Conservation (phyloP, 2,797 vertebrate species). For the Petrocephalus sullivani region DNA sequence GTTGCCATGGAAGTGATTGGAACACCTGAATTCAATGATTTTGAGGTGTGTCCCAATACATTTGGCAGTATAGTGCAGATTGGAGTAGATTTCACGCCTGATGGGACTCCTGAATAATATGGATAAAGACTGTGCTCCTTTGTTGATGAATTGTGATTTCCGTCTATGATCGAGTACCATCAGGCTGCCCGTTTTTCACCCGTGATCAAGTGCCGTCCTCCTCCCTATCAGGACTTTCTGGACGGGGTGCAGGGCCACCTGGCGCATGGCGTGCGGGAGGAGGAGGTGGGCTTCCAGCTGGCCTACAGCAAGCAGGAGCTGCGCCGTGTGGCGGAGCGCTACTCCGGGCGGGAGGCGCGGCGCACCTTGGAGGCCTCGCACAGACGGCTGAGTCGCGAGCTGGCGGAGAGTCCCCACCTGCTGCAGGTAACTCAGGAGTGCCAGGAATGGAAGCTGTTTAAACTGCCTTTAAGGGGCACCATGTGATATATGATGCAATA, state of each 20-base stretch:
- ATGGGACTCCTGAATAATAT: background rate
- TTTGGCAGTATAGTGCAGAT: too few species aligned
- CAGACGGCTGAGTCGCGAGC: slow-evolving; percentile 39
- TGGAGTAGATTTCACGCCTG: background rate
- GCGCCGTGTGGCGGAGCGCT: slow-evolving; percentile 37
- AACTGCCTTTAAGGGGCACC: too few species aligned
- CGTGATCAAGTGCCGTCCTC: background rate
- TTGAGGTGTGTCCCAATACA: too few species aligned
- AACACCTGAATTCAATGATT: too few species aligned
- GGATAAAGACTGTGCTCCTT: background rate
- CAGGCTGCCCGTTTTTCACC: background rate
- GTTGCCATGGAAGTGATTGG: too few species aligned
- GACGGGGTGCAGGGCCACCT: slow-evolving; percentile 42
- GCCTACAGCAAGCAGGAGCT: slow-evolving; percentile 56
- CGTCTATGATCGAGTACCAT: background rate
- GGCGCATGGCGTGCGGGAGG: slow-evolving; percentile 48
- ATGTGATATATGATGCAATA: background rate
- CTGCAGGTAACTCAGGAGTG: slow-evolving; percentile 29
- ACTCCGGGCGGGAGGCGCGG: slow-evolving; percentile 46
- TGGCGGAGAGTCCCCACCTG: slow-evolving; percentile 45
- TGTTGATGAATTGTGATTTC: background rate
- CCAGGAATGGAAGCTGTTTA: background rate
- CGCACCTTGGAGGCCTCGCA: slow-evolving; percentile 43
- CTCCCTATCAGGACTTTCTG: slow-evolving; percentile 40
- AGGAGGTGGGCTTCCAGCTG: slow-evolving; percentile 51